A percentile compares a stretch with the other conserved stretches of the same genome.
These are phyloP conservation scores for Neuroscelio doddi DNA, from an alignment of 2,888 invertebrate species.

Conservation along the genomic window DNA sequence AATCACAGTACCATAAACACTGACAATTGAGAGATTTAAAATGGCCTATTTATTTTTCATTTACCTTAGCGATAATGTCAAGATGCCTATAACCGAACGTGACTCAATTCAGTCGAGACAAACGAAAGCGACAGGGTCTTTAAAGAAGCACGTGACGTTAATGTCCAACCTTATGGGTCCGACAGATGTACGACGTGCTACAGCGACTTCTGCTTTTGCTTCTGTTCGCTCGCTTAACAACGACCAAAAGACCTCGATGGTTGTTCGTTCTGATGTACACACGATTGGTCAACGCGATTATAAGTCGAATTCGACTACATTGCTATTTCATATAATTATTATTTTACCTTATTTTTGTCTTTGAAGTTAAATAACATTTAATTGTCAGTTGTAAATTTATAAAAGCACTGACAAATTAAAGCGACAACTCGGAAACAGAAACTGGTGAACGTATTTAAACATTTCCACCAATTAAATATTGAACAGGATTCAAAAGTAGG, in stretches of 20 bases:
- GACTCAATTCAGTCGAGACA: constrained; percentile 9
- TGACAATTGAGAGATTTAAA: no score
- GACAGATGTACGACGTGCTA: constrained; percentile 13
- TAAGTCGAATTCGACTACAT: not conserved
- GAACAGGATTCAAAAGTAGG: no score
- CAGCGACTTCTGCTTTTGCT: not conserved
- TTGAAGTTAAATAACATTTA: no score
- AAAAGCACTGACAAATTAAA: no score
- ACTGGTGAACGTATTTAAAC: no score
- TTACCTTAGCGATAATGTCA: not conserved
- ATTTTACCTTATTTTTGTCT: no score
- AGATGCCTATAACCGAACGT: constrained; percentile 6
- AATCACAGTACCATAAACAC: no score
- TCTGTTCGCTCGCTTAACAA: constrained; percentile 3
- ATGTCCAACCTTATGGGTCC: constrained; percentile 4
- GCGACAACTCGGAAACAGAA: no score
- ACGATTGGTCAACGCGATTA: constrained; percentile 2
- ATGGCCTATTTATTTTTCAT: no score
- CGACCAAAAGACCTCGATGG: constrained; percentile 5
- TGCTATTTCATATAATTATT: no score
- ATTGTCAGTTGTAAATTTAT: no score
- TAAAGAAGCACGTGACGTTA: constrained; percentile 6
- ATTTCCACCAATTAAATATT: no score
- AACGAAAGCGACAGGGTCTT: constrained; percentile 3
- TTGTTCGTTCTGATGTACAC: constrained; percentile 3